A percentile compares a stretch with the other conserved stretches of the same genome.
phyloP scores from a whole-genome alignment of 2,888 invertebrate species.

The Halictus ligatus region DNA sequence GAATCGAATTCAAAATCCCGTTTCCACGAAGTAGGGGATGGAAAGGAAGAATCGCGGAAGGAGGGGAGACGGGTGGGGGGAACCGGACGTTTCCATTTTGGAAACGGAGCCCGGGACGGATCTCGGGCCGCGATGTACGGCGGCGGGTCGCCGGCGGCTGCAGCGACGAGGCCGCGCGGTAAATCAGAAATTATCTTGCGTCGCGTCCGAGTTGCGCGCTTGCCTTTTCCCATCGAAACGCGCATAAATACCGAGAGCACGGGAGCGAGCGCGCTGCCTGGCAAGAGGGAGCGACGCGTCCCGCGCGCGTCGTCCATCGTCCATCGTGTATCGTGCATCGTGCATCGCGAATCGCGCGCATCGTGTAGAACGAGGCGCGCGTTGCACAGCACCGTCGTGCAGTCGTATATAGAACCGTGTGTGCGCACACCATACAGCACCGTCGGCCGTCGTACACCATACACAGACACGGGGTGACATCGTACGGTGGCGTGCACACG shows the following conservation, averaged over 20 bases:
- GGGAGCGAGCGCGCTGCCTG: neutral
- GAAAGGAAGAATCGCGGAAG: neutral
- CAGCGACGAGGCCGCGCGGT: conserved; percentile 74
- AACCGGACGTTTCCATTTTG: conserved; percentile 63
- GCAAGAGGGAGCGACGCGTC: conserved; percentile 29
- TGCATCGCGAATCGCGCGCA: conserved; percentile 12
- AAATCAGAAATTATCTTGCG: conserved; percentile 84
- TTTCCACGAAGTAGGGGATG: neutral
- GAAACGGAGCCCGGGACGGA: conserved; percentile 62
- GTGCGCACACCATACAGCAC: neutral
- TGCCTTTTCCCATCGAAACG: conserved; percentile 83
- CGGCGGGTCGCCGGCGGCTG: conserved; percentile 39
- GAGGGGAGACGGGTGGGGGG: too few species aligned
- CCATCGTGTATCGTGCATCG: conserved; percentile 9
- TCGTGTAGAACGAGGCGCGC: conserved; percentile 22
- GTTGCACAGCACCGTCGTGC: conserved; percentile 8
- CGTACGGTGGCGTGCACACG: conserved; percentile 12
- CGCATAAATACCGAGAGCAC: conserved; percentile 79
- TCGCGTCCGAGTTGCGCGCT: conserved; percentile 78
- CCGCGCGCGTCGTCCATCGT: conserved; percentile 43
- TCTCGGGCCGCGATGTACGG: conserved; percentile 64
- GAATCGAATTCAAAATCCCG: neutral
- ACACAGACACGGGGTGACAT: conserved; percentile 2
- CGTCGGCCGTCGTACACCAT: conserved; percentile 4
- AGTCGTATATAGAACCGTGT: conserved; percentile 15